phyloP scores from a whole-genome alignment of 2,888 invertebrate species.

The Cheilosia impressa region DNA sequence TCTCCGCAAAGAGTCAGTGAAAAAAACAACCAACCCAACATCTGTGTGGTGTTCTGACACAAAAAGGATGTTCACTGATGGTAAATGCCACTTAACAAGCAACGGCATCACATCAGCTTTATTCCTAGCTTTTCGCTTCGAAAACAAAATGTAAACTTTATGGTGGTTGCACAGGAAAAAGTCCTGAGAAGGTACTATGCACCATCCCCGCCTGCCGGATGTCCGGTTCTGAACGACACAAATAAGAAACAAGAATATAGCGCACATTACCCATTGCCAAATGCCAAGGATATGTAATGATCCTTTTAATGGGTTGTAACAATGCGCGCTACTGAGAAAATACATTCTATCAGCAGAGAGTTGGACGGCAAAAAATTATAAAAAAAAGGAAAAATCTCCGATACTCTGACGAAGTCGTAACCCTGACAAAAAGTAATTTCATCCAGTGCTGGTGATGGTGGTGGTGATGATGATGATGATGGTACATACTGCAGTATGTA shows the following conservation, averaged over 20 bases:
- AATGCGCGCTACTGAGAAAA: slow-evolving; percentile 70
- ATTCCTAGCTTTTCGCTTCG: slow-evolving; percentile 14
- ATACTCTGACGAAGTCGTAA: slow-evolving; percentile 59
- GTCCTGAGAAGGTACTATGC: slow-evolving; percentile 32
- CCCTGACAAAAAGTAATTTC: slow-evolving; percentile 74
- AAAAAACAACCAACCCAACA: slow-evolving; percentile 1
- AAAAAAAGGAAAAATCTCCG: not conserved
- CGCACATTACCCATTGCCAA: slow-evolving; percentile 71
- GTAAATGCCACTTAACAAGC: slow-evolving; percentile 74
- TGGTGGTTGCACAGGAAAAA: slow-evolving; percentile 66
- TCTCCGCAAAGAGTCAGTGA: not conserved
- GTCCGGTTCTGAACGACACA: slow-evolving; percentile 61
- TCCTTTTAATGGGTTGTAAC: slow-evolving; percentile 75
- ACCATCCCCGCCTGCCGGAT: slow-evolving; percentile 46
- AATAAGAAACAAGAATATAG: slow-evolving; percentile 67
- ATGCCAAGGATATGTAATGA: slow-evolving; percentile 74
- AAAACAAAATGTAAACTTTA: slow-evolving; percentile 73
- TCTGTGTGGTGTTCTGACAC: slow-evolving; percentile 35
- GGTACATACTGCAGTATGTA: slow-evolving; percentile 42
- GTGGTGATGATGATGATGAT: slow-evolving; percentile 49
- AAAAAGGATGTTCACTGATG: slow-evolving; percentile 72
- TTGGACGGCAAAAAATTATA: not conserved
- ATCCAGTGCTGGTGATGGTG: slow-evolving; percentile 59
- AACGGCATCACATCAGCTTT: slow-evolving; percentile 58
- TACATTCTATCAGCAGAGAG: slow-evolving; percentile 49